These are phyloP conservation scores for Arremon brunneinucha DNA, from an alignment of 2,797 vertebrate genomes.

Conservation along the genomic window DNA sequence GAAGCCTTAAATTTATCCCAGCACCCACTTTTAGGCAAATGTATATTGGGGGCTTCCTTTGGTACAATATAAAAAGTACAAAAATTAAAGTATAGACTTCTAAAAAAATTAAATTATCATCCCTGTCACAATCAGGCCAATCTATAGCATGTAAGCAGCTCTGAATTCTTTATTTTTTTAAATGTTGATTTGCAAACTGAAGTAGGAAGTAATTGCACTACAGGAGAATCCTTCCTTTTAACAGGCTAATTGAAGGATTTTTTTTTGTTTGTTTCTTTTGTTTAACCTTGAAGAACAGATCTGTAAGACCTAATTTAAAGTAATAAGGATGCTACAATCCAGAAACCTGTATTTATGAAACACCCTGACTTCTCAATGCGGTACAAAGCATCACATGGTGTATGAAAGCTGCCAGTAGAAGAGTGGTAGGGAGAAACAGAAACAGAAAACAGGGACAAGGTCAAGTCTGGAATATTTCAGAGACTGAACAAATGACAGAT, in stretches of 20 bases:
- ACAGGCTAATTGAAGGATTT: neutral
- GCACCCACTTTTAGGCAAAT: neutral
- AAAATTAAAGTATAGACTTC: neutral
- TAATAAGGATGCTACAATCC: slow-evolving; percentile 16
- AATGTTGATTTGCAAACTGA: neutral
- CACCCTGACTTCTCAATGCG: slow-evolving; percentile 6
- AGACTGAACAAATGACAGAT: slow-evolving; percentile 23
- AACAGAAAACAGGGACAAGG: slow-evolving; percentile 45
- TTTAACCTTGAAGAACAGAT: neutral
- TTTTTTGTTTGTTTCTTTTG: neutral
- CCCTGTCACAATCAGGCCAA: neutral
- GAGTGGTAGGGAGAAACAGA: slow-evolving; percentile 19
- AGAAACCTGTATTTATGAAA: slow-evolving; percentile 42
- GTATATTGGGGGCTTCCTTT: neutral
- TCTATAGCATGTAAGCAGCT: neutral
- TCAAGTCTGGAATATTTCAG: slow-evolving; percentile 62
- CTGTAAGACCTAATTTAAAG: neutral
- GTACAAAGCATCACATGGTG: neutral
- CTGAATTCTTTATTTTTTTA: neutral
- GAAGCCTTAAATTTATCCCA: neutral
- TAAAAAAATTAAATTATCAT: neutral
- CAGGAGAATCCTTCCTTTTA: neutral
- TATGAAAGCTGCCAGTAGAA: slow-evolving; percentile 7
- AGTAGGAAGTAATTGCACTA: neutral
- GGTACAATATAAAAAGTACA: neutral